These are phyloP conservation scores for Agapornis canus DNA, from an alignment of 2,797 vertebrate genomes.

Conservation along the genomic window DNA sequence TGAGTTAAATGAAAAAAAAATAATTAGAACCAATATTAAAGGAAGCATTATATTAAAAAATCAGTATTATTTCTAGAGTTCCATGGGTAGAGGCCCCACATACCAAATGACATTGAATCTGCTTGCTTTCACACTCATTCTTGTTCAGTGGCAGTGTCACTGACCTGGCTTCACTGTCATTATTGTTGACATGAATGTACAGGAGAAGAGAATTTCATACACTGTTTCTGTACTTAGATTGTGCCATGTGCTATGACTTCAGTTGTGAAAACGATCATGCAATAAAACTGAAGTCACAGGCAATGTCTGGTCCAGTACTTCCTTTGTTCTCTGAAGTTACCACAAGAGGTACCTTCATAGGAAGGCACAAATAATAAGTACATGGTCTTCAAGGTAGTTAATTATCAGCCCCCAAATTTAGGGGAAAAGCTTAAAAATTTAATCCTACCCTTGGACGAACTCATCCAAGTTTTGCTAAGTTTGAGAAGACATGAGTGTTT, in stretches of 20 bases:
- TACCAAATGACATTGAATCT: background rate
- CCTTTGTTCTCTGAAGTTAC: background rate
- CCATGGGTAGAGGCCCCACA: background rate
- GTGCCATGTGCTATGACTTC: background rate
- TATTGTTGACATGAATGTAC: background rate
- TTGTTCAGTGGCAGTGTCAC: background rate
- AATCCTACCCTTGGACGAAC: background rate
- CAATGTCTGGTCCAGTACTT: background rate
- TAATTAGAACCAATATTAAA: background rate
- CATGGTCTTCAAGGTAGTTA: background rate
- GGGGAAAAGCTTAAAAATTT: background rate
- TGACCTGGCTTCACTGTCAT: background rate
- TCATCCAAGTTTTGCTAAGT: background rate
- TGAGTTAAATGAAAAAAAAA: background rate
- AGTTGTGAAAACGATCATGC: background rate
- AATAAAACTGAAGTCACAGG: background rate
- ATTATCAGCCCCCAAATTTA: background rate
- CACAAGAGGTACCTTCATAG: accelerated
- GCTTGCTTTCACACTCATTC: background rate
- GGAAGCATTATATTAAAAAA: background rate
- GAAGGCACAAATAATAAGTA: background rate
- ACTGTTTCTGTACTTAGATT: background rate
- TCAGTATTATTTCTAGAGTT: background rate
- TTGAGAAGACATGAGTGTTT: background rate
- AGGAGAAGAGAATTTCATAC: background rate